Evolutionary conservation across 2,113 vertebrate genomes (phyloP).

Genomic region (Ictalurus punctatus): DNA sequence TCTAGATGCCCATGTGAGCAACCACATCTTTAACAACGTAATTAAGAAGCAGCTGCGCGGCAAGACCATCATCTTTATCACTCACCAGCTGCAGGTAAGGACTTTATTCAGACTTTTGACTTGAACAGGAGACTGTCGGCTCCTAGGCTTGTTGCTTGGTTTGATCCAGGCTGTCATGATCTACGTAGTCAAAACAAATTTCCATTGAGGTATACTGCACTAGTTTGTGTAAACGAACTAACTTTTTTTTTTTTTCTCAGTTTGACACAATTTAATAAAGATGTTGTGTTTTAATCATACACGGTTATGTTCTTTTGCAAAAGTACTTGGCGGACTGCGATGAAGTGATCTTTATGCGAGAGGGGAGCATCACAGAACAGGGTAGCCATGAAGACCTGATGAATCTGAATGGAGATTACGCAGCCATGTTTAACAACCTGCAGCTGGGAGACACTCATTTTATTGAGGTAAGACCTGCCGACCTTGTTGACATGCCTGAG

Average conservation of each 20-base stretch:
- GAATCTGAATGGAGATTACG: slow-evolving; percentile 87
- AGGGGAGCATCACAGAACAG: slow-evolving; percentile 85
- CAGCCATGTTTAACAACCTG: slow-evolving; percentile 88
- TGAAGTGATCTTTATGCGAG: slow-evolving; percentile 90
- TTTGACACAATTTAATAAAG: neutral
- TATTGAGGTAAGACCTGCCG: slow-evolving; percentile 75
- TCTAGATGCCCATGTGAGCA: slow-evolving; percentile 89
- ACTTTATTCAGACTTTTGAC: neutral
- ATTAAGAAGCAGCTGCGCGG: slow-evolving; percentile 85
- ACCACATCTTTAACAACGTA: slow-evolving; percentile 91
- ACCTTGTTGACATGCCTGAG: neutral
- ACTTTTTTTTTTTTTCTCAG: neutral
- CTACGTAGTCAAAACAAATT: neutral
- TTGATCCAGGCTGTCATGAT: neutral
- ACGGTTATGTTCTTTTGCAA: slow-evolving; percentile 22
- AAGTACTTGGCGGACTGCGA: slow-evolving; percentile 92
- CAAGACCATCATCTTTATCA: slow-evolving; percentile 89
- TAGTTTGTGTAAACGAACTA: too few species aligned
- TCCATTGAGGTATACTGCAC: too few species aligned
- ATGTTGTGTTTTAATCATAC: neutral
- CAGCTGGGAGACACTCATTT: slow-evolving; percentile 87
- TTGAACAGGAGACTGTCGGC: neutral
- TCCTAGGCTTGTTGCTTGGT: neutral
- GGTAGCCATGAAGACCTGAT: slow-evolving; percentile 89
- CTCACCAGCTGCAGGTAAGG: slow-evolving; percentile 89